Evolutionary conservation across 2,888 invertebrate genomes (phyloP), one percentile per base, ranked within the genome.

Genomic region (Patella depressa): DNA sequence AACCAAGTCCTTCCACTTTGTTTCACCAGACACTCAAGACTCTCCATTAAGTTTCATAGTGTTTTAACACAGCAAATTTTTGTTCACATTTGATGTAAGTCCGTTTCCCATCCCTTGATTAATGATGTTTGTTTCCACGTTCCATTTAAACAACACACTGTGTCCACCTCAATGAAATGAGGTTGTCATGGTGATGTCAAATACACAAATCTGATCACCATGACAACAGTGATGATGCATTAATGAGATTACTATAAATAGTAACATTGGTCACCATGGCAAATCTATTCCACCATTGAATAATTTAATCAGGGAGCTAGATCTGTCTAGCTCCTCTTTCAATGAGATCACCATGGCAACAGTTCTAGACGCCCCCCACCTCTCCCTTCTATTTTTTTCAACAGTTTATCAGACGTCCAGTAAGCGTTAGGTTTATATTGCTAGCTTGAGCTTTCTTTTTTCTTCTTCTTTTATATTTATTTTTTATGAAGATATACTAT

Each of bases 181-280:
- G 65, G 65, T 65, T 65, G 65, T 12, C 65, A 65, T 65, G 24
- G 65, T 24, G 65, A 65, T 65, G 24, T 24, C 65, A 65, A 65
- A 65, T 24, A 24, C 24, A 45, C 45, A 19, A 12, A 65, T 65
- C 14, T 65, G 65, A 65, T 65, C 65, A 65, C 65, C 65, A 65
- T 65, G 65, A 24, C 65, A 65, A 65, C 65, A 65, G 65, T 19
- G 65, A 65, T 65, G 65, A 65, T 65, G 45, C 45, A 65, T 24
- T 65, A 24, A 65, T 65, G 24, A n/a, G 19, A 24, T 65, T 65
- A 65, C 65, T 65, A 45, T 45, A 45, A 45, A 45, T 45, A 45
- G 45, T 45, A 45, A 45, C 45, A 45, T 45, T 11, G 65, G 65
- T 65, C 12, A 24, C 65, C 65, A 65, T 65, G 19, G 24, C 65